Base-by-base conservation (phyloP, 2,113 vertebrate species). In the Dromiciops gliroides region DNA sequence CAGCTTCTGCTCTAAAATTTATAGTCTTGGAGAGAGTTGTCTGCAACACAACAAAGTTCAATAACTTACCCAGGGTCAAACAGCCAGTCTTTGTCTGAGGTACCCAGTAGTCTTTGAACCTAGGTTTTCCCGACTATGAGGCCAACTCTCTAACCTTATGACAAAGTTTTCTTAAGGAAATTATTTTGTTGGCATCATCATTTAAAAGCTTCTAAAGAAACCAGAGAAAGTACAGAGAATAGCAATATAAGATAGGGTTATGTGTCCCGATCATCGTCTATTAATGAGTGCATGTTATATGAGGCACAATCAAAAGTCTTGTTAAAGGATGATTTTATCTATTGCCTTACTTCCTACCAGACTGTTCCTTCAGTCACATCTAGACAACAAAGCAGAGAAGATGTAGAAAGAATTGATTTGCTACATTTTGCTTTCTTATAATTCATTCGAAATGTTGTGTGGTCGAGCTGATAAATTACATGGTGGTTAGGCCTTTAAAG, bases 181-280 rank as follows among this genome's bases (percentile, higher is more conserved):
- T 75, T 37, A 5, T n/a, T 75, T 75, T 75, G 3, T n/a, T 83
- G 90, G 95, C 90, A 93, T 92, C 23, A 89, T 48, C 26, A 6
- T 92, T 95, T 91, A 51, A 93, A 95, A 90, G n/a, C 67, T 60
- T 93, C 51, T 89, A 95, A 92, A 96, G 94, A 83, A 92, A 83
- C 88, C 97, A 95, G 95, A 96, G 2, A 56, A 0, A 47, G 1
- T 92, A 92, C 95, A 97, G 94, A 50, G 95, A 96, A 94, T 96
- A 94, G 22, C 95, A 97, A 94, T 50, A 44, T 83, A 44, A 83
- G 8, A 83, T 0, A 75, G 31, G 37, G 16, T 37, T 83, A 8
- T 83, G n/a, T 44, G 67, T 7, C 19, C 67, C 22, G 7, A 44
- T 83, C 7, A 44, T 44, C n/a, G 23, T 44, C 19, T 83, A 83